A percentile compares a stretch with the other conserved stretches of the same genome.
Conservation (phyloP, 2,113 vertebrate genomes). For the Cavia porcellus region DNA sequence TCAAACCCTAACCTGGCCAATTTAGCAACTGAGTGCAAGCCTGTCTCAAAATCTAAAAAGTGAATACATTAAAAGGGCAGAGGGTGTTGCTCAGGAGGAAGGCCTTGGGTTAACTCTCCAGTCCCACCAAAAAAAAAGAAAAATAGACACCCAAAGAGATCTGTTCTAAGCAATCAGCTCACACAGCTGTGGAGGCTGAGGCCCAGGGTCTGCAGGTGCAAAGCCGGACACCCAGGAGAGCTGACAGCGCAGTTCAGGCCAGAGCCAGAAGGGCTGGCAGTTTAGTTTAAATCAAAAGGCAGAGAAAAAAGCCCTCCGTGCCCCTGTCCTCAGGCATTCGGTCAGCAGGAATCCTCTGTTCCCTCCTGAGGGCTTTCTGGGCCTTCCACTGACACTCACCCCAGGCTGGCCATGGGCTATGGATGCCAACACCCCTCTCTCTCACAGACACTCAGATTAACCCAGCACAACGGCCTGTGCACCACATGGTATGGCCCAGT, state of each 20-base stretch:
- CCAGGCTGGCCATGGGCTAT: neutral
- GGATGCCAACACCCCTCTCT: neutral
- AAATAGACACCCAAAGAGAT: neutral
- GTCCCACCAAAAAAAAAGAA: neutral
- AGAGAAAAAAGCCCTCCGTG: neutral
- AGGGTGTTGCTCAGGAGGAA: neutral
- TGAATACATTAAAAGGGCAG: neutral
- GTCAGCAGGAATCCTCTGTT: neutral
- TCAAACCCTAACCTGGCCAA: neutral
- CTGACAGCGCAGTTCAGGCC: neutral
- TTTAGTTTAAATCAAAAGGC: neutral
- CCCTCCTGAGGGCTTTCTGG: neutral
- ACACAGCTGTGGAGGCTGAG: too few relatives aligned
- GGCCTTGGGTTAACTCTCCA: neutral
- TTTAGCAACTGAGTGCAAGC: neutral
- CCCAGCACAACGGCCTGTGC: neutral
- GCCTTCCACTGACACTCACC: neutral
- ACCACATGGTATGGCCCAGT: neutral
- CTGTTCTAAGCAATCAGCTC: neutral
- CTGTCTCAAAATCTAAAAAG: neutral
- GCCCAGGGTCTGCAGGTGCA: neutral
- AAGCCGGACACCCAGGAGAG: neutral
- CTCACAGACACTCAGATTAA: neutral
- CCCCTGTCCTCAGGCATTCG: neutral
- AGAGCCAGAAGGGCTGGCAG: neutral